Evolutionary conservation across 2,797 vertebrate genomes (phyloP).

Genomic region (Neoniphon sammara): DNA sequence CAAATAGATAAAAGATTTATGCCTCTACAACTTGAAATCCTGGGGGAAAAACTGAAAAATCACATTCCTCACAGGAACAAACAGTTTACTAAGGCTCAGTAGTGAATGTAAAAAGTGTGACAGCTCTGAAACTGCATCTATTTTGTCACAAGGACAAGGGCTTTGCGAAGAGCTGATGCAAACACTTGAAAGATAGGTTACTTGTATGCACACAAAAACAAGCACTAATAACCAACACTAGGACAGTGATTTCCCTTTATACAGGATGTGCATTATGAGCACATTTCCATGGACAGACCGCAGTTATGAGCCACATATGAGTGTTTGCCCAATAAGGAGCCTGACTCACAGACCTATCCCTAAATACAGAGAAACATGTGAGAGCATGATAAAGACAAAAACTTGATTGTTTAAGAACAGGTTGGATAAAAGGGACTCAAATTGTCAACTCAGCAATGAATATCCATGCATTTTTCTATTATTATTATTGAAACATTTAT

Average conservation of each 20-base stretch:
- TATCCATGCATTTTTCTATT: no score
- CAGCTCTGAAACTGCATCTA: not conserved
- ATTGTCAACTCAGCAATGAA: not conserved
- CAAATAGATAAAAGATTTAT: not conserved
- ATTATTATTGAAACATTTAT: no score
- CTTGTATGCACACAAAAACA: not conserved
- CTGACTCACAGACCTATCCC: not conserved
- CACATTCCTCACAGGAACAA: not conserved
- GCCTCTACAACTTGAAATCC: not conserved
- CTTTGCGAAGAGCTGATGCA: not conserved
- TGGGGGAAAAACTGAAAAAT: not conserved
- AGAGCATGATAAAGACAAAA: not conserved
- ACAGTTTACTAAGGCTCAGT: not conserved
- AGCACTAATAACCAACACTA: not conserved
- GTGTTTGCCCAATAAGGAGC: no score
- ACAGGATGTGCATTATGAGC: not conserved
- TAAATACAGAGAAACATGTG: not conserved
- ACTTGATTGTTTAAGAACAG: not conserved
- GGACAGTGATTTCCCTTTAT: not conserved
- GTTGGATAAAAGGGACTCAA: not conserved
- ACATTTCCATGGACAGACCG: slow-evolving; percentile 45
- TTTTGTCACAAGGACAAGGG: not conserved
- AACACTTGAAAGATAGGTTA: no score
- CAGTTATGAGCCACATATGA: slow-evolving; percentile 13
- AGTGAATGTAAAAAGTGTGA: not conserved